Evolutionary conservation across 2,113 vertebrate species (phyloP), one percentile per base, ranked within the genome.

Genomic region (Epinephelus moara): DNA sequence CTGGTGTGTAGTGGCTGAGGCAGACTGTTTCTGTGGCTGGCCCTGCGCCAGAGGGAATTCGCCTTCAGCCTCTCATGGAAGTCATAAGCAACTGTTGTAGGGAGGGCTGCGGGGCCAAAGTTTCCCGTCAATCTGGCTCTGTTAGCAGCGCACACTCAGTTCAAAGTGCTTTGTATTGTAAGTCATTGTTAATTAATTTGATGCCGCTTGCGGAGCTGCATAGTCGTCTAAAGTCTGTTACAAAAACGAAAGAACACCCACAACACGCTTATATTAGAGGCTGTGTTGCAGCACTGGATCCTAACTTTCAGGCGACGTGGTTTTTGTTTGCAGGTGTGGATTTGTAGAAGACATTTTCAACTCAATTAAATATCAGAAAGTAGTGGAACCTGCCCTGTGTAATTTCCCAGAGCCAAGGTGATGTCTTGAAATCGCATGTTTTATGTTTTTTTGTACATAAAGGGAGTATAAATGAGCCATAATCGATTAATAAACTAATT

Each of bases 121-220:
- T 90, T 94, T 88, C 89, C 85, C 79, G 89, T 94, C 92, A 90
- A 80, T 93, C 93, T 91, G 94, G 93, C 93, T 91, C 84, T 90
- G 85, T 82, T 85, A 86, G 55, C 80, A 76, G 88, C 74, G 50
- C 85, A 92, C 89, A 68, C 86, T 88, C 81, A 62, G 91, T 94
- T 93, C 92, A 94, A 92, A 93, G 91, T 88, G 90, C 92, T 95
- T 94, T 94, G 94, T 92, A 93, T 93, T 91, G 78, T 94, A 95
- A 94, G 95, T 95, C 94, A 94, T 74, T 95, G 94, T 94, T 95
- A 95, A 95, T 95, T 94, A 94, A 94, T 95, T 91, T 94, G 93
- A 93, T 88, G 88, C 89, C 89, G 82, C 94, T 93, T 88, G 92
- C 79, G 9, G 93, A 87, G 93, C 92, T 84, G 82, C 81, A 80